Evolutionary conservation across 2,113 vertebrate species (phyloP), one percentile per base, ranked within the genome.

Genomic region (Cephalopholis sonnerati): DNA sequence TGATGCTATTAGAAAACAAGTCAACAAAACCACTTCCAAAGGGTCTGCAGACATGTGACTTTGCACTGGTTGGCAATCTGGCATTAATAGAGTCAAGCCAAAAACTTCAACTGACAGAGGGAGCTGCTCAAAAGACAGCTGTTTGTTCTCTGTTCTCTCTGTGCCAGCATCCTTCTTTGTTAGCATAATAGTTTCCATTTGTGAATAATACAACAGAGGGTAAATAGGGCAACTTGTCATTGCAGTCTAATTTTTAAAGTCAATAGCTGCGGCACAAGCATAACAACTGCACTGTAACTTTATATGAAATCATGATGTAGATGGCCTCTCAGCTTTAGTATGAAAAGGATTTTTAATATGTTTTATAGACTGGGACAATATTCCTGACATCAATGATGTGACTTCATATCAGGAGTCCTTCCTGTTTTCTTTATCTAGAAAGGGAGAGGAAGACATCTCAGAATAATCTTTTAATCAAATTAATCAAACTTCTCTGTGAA

Each of bases 21-120:
- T 69, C 25, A 39, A 70, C 54, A 61, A 62, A 73, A 87, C 18
- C 44, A 17, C 61, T 53, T 78, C 61, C 74, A 80, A 63, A 83
- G 32, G 65, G 57, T 72, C 63, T 72, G 55, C 3, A 5, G 18
- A 63, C 62, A 79, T 74, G 51, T 74, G 55, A 77, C 3, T 58
- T 53, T 36, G 32, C 63, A 48, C 46, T 25, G 25, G 67, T 55
- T 74, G 63, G 63, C 25, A 81, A 61, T 68, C 74, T 79, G 76
- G 24, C 44, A 11, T 48, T 63, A 17, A 71, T 73, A 55, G 32
- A 24, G 24, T 24, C 20, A 58, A 74, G 36, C 8, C 25, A 74
- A 69, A 87, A 81, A 74, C 77, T 61, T 36, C 2, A 68, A 24
- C 73, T 64, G 50, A 64, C 15, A 44, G n/a, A 27, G 25, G 22